phyloP scores from a whole-genome alignment of 2,888 invertebrate species.

The Phaedon cochleariae region DNA sequence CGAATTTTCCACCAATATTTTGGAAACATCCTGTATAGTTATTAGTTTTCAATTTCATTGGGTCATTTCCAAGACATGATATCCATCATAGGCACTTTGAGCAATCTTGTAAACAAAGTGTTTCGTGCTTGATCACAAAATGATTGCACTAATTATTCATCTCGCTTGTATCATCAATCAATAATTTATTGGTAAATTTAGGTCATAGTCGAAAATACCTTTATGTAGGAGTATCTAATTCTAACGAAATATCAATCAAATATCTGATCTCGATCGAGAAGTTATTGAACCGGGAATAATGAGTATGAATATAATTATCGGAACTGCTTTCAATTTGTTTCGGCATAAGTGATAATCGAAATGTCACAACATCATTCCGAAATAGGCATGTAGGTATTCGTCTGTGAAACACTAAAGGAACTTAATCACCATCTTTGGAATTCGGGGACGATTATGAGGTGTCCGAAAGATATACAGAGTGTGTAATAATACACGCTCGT shows the following conservation, averaged over 20 bases:
- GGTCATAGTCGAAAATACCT: slow-evolving; percentile 6
- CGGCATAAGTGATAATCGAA: neutral
- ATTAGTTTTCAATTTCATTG: too few species aligned
- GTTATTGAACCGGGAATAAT: slow-evolving; percentile 10
- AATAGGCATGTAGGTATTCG: neutral
- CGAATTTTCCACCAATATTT: too few species aligned
- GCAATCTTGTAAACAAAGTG: too few species aligned
- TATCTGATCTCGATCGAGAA: slow-evolving; percentile 16
- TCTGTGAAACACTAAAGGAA: neutral
- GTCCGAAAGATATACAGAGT: too few species aligned
- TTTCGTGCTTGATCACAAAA: neutral
- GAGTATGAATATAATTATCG: slow-evolving; percentile 13
- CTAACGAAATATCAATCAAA: slow-evolving; percentile 7
- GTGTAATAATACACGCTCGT: too few species aligned
- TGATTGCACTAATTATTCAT: slow-evolving; percentile 6
- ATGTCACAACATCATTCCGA: neutral
- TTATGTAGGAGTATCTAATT: slow-evolving; percentile 14
- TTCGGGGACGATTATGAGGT: too few species aligned
- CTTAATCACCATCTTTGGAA: too few species aligned
- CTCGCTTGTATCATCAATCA: slow-evolving; percentile 12
- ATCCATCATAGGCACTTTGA: too few species aligned
- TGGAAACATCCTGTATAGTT: too few species aligned
- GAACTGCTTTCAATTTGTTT: neutral
- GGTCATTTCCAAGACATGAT: too few species aligned
- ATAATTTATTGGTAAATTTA: slow-evolving; percentile 9